Evolutionary conservation across 2,797 vertebrate genomes (phyloP), one percentile per base, ranked within the genome.

Genomic region (Cryptoprocta ferox): DNA sequence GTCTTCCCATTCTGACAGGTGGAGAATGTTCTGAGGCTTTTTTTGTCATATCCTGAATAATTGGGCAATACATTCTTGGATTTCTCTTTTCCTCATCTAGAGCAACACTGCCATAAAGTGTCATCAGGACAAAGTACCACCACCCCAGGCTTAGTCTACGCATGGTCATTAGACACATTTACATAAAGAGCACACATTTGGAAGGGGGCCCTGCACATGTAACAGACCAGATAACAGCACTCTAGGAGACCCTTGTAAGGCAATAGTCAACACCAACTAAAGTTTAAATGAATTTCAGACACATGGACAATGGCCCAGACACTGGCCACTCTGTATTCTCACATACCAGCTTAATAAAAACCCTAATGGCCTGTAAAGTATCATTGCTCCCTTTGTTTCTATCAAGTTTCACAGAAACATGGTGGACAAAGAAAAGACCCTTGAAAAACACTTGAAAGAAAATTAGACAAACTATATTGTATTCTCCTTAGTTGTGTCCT

Each of bases 261-360:
- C 16, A 45, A 3, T 6, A 59, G 13, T 76, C 75, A 80, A 90
- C 4, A 48, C 30, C 10, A 7, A 48, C 48, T 82, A 50, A 45
- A 50, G 26, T 91, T 92, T 89, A 53, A 86, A 45, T 65, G 59
- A 91, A 91, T 82, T 89, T 89, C 48, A 95, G 81, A 80, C 30
- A 76, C 18, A 39, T 14, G 4, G 45, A 50, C 21, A 87, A 37
- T 84, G 53, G 10, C 32, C 35, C 21, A 39, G 15, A 76, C 39
- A 86, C 56, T 53, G 65, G 50, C 35, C 19, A 48, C 39, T 65
- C 30, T 79, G 13, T 71, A 85, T 84, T 89, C 75, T 82, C 45
- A 96, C 30, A 48, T 48, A 30, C 1, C 26, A 53, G 50, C 16
- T 37, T 75, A 86, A 75, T 61, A 50, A 81, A 81, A 92, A 88